Conservation (phyloP, 2,888 invertebrate genomes). For the Cantharis nigra region DNA sequence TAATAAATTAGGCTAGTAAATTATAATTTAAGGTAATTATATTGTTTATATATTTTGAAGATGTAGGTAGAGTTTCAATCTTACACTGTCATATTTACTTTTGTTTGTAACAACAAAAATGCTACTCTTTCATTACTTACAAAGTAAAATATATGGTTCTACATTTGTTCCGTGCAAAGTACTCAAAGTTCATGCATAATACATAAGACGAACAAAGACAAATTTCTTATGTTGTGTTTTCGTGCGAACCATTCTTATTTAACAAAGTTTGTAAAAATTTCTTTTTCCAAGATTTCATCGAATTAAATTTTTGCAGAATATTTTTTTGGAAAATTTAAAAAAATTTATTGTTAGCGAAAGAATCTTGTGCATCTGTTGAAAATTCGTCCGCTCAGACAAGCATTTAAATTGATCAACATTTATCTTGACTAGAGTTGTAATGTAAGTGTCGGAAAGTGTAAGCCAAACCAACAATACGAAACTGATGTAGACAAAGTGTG, state of each 20-base stretch:
- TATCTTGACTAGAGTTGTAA: background rate
- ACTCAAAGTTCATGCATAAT: background rate
- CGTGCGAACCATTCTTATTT: background rate
- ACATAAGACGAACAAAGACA: background rate
- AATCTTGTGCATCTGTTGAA: background rate
- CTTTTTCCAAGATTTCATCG: background rate
- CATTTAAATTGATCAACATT: background rate
- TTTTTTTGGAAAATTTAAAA: background rate
- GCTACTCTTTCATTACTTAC: background rate
- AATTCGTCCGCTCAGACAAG: background rate
- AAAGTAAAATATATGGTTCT: background rate
- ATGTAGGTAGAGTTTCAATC: background rate
- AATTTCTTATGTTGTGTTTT: background rate
- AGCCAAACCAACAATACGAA: background rate
- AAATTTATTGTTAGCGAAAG: background rate
- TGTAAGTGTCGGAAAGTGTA: background rate
- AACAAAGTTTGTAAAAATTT: background rate
- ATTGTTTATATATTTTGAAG: background rate
- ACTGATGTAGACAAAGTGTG: background rate
- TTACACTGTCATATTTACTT: background rate
- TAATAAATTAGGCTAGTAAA: too few relatives aligned
- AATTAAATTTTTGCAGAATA: background rate
- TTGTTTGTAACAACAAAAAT: background rate
- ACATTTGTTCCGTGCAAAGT: background rate
- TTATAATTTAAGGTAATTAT: background rate